These are phyloP conservation scores for Eubasilissa regina DNA, from an alignment of 1,140 invertebrate species.

Conservation along the genomic window DNA sequence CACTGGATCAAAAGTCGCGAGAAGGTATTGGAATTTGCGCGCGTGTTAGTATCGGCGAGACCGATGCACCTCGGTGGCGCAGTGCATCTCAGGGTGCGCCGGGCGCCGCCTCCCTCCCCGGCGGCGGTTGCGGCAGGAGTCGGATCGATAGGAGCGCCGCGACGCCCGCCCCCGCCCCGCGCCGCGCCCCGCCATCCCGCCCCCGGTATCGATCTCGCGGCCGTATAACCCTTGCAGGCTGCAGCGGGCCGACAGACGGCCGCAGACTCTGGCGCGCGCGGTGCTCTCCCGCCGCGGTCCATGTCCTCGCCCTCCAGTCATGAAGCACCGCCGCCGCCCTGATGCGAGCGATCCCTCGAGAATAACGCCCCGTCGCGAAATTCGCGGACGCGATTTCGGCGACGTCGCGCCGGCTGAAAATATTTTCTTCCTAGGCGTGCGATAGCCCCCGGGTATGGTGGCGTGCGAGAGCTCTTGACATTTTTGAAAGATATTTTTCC, in stretches of 20 bases:
- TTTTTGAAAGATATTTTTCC: not conserved
- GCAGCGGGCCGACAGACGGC: slow-evolving; percentile 28
- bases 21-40: not conserved
- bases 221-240: slow-evolving; percentile 36
- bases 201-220: slow-evolving; percentile 37
- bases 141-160: slow-evolving; percentile 31
- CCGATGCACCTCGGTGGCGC: slow-evolving; percentile 41
- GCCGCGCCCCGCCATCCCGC: slow-evolving; percentile 10
- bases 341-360: too few relatives aligned
- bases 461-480: not conserved
- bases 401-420: slow-evolving; percentile 4
- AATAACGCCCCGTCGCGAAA: not conserved
- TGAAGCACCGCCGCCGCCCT: slow-evolving; percentile 2
- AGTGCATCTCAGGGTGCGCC: slow-evolving; percentile 48
- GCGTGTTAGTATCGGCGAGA: slow-evolving; percentile 23
- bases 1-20: too few relatives aligned
- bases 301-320: slow-evolving; percentile 14
- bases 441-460: slow-evolving; percentile 23
- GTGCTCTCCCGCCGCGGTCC: not conserved
- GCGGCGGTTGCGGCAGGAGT: not conserved
- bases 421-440: slow-evolving; percentile 43
- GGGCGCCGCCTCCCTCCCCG: slow-evolving; percentile 7
- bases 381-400: not conserved
- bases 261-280: not conserved
- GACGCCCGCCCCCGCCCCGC: slow-evolving; percentile 23